Evolutionary conservation across 2,797 vertebrate species (phyloP), one percentile per base, ranked within the genome.

Genomic region (Eupleurogrammus muticus): DNA sequence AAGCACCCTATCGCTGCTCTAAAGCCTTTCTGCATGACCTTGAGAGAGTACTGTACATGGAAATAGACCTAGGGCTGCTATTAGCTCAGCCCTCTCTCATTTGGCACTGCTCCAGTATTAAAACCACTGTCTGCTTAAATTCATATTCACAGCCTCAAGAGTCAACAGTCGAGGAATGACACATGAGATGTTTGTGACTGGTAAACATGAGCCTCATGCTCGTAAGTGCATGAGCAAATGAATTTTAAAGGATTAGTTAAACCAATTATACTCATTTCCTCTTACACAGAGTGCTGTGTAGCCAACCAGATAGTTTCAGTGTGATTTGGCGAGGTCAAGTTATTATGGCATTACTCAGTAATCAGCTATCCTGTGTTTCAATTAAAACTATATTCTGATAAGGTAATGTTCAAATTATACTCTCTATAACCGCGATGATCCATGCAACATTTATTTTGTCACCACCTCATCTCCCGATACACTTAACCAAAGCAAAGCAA

Each of bases 31-130:
- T 63, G 51, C 73, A 67, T 79, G 89, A 92, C 92, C 92, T 93
- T 93, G 92, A 86, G 81, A 90, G 79, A 75, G 82, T 72, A 83
- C 83, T 85, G 84, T 83, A 86, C 80, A 90, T 86, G 85, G 82
- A 87, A 90, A 92, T 83, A 83, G 84, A 91, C 89, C 82, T 66
- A 51, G 54, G 83, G 87, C 85, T 75, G 66, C 85, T 90, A 90
- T 91, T 90, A 90, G 85, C 77, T 79, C 77, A 81, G 76, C 77
- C 74, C 69, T 71, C 60, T 69, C 81, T 85, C 87, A 87, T 88
- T 86, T 90, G 83, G 86, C 83, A 61, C 32, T 17, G 47, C 77
- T 87, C 76, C 80, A 87, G 80, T 80, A 75, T 88, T 79, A 87
- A 59, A 90, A 72, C 69, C 59, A 53, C 70, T 75, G 63, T 75